phyloP scores from a whole-genome alignment of 2,113 vertebrate species.

The Lipophrys pholis region DNA sequence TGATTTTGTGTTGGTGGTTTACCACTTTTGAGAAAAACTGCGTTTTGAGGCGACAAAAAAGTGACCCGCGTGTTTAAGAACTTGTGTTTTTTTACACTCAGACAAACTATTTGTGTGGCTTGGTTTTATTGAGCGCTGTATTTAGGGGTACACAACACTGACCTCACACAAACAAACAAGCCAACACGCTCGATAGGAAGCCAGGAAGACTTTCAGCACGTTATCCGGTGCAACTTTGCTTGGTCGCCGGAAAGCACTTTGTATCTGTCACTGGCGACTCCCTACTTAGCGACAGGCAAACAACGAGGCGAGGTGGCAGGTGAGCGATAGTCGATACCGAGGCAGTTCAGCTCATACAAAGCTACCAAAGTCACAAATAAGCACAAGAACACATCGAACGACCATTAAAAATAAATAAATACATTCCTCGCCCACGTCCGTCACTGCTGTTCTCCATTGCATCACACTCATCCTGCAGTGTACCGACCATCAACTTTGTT shows the following conservation, averaged over 20 bases:
- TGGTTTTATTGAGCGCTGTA: conserved; percentile 27
- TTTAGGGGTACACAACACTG: conserved; percentile 10
- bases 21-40: too few species aligned
- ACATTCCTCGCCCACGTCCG: not conserved
- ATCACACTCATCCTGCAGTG: not conserved
- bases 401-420: not conserved
- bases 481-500: not conserved
- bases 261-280: conserved; percentile 18
- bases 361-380: not conserved
- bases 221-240: conserved; percentile 25
- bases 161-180: conserved; percentile 25
- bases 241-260: conserved; percentile 12
- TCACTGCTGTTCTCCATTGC: not conserved
- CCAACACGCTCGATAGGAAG: conserved; percentile 2
- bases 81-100: too few species aligned
- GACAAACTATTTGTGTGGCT: not conserved
- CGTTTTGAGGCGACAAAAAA: too few species aligned
- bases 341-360: not conserved
- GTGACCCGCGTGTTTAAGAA: too few species aligned
- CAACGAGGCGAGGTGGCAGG: conserved; percentile 17
- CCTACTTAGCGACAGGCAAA: conserved; percentile 13
- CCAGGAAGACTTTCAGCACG: conserved; percentile 40
- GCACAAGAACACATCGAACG: not conserved
- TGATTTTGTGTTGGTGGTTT: too few species aligned
- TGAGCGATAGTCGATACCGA: conserved; percentile 5